A percentile compares a stretch with the other conserved stretches of the same genome.
phyloP scores from a whole-genome alignment of 2,797 vertebrate species.

The Thaleichthys pacificus region DNA sequence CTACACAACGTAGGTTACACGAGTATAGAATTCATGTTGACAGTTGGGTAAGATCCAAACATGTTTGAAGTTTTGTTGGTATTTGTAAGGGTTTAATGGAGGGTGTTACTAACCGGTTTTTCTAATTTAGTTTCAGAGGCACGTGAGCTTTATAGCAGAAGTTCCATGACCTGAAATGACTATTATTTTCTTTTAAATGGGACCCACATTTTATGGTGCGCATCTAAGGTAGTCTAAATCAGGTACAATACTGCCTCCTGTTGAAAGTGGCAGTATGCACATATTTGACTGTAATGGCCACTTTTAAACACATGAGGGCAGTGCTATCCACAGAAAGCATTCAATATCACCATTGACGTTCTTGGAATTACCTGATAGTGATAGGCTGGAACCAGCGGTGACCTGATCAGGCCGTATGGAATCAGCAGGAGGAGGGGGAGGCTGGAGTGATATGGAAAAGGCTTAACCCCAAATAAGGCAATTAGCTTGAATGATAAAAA shows the following conservation, averaged over 20 bases:
- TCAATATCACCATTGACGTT: too few species aligned
- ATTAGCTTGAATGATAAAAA: too few species aligned
- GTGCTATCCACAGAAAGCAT: not conserved
- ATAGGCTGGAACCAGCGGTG: not conserved
- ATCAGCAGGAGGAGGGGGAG: too few species aligned
- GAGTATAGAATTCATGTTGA: not conserved
- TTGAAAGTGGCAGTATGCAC: not conserved
- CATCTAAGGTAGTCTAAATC: not conserved
- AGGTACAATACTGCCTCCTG: not conserved
- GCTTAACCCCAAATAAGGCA: too few species aligned
- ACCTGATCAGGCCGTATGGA: too few species aligned
- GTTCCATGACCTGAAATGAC: not conserved
- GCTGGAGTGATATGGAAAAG: too few species aligned
- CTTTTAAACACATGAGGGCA: constrained; percentile 4
- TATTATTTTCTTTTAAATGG: not conserved
- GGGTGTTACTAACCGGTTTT: not conserved
- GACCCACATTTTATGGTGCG: not conserved
- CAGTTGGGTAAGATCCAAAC: not conserved
- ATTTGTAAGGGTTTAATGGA: not conserved
- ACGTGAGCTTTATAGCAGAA: not conserved
- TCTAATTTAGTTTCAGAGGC: not conserved
- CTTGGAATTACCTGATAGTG: too few species aligned
- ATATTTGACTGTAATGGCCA: not conserved
- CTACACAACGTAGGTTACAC: too few species aligned
- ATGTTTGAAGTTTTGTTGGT: not conserved